Evolutionary conservation across 2,888 invertebrate genomes (phyloP).

Genomic region (Plagiodera versicolora): DNA sequence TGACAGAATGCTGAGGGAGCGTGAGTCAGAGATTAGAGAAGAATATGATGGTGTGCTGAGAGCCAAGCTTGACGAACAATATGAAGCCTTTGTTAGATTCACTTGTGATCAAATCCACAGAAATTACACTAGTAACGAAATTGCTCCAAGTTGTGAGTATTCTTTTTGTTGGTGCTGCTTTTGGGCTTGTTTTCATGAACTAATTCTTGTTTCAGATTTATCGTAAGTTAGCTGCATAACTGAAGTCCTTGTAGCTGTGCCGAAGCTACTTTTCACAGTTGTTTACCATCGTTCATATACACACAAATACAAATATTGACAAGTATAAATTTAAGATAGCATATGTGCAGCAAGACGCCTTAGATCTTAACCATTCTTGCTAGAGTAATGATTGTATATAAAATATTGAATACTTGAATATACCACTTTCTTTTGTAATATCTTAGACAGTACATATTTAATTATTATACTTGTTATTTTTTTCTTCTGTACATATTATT

Average conservation of each 20-base stretch:
- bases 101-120: constrained; percentile 96
- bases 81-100: constrained; percentile 98
- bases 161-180: too few species aligned
- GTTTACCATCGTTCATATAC: constrained; percentile 43
- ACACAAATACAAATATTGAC: constrained; percentile 36
- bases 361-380: constrained; percentile 47
- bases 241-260: constrained; percentile 34
- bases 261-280: constrained; percentile 39
- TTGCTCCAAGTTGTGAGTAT: constrained; percentile 54
- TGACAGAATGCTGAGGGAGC: constrained; percentile 94
- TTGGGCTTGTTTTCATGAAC: too few species aligned
- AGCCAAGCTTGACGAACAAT: constrained; percentile 95
- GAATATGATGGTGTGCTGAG: constrained; percentile 94
- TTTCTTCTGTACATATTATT: constrained; percentile 31
- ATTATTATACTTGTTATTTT: constrained; percentile 31
- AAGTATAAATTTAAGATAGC: constrained; percentile 27
- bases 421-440: constrained; percentile 40
- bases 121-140: constrained; percentile 58
- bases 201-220: constrained; percentile 53
- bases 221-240: constrained; percentile 46
- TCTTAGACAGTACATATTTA: constrained; percentile 42
- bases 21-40: constrained; percentile 89
- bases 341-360: constrained; percentile 45
- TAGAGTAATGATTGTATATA: constrained; percentile 45
- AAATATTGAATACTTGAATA: constrained; percentile 28